Evolutionary conservation across 1,140 invertebrate species (phyloP).

Genomic region (Lethocerus indicus): DNA sequence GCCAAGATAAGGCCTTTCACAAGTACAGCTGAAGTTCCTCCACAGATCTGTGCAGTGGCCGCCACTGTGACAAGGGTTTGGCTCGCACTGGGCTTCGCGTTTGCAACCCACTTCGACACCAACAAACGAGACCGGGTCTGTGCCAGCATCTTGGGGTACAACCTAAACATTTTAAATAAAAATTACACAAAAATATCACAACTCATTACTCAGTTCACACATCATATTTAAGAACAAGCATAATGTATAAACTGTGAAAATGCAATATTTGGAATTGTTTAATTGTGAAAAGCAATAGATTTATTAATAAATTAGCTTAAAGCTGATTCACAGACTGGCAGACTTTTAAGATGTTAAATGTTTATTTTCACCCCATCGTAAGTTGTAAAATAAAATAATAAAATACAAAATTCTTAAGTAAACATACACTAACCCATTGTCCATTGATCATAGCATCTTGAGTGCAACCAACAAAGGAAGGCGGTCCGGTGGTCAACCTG

Average conservation of each 20-base stretch:
- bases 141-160: slow-evolving; percentile 23
- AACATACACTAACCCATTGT: slow-evolving; percentile 39
- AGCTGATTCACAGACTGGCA: too few species aligned
- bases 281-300: background rate
- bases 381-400: background rate
- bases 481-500: slow-evolving; percentile 46
- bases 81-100: slow-evolving; percentile 59
- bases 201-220: too few species aligned
- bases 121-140: slow-evolving; percentile 26
- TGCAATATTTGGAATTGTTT: background rate
- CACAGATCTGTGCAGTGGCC: slow-evolving; percentile 80
- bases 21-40: slow-evolving; percentile 71
- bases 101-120: slow-evolving; percentile 53
- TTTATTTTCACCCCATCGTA: too few species aligned
- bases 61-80: slow-evolving; percentile 71
- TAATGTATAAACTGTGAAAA: too few species aligned
- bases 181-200: background rate
- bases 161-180: slow-evolving; percentile 4
- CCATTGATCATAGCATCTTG: slow-evolving; percentile 78
- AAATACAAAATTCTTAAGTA: background rate
- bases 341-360: too few species aligned
- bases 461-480: slow-evolving; percentile 76
- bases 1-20: slow-evolving; percentile 71
- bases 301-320: background rate
- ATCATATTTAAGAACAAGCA: too few species aligned